Evolutionary conservation across 92 coral and sea anemone genomes (phyloP).

Genomic region (Muricea muricata): DNA sequence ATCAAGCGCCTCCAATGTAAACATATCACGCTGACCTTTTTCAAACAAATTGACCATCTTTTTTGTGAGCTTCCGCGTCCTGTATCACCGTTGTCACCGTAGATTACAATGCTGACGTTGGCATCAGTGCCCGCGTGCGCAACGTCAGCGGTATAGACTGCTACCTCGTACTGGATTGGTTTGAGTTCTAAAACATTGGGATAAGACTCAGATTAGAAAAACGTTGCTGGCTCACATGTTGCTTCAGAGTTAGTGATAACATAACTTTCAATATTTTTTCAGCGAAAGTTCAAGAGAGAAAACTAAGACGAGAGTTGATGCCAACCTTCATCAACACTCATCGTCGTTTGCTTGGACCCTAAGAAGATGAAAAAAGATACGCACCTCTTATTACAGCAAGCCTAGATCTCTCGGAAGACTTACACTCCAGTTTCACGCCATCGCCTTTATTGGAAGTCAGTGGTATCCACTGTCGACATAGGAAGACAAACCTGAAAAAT

Average conservation of each 20-base stretch:
- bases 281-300: no score
- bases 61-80: conserved; percentile 74
- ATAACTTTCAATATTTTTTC: no score
- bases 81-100: conserved; percentile 94
- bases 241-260: no score
- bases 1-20: conserved; percentile 56
- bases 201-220: no score
- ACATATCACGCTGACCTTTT: conserved; percentile 29
- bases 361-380: no score
- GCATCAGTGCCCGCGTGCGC: conserved; percentile 98
- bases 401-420: conserved; percentile 78
- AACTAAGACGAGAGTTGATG: no score
- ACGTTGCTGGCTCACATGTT: no score
- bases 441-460: conserved; percentile 73
- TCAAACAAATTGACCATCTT: conserved; percentile 33
- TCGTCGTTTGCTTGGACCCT: no score
- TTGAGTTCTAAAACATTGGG: conserved; percentile 71
- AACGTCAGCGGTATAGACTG: conserved; percentile 86
- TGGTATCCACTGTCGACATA: conserved; percentile 96
- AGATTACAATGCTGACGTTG: conserved; percentile 84
- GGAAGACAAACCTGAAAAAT: conserved; percentile 77
- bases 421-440: conserved; percentile 80
- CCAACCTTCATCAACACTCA: no score
- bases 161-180: conserved; percentile 84
- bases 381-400: conserved; percentile 79